A percentile compares a stretch with the other conserved stretches of the same genome.
phyloP scores from a whole-genome alignment of 2,113 vertebrate species.

The Notothenia rossii region DNA sequence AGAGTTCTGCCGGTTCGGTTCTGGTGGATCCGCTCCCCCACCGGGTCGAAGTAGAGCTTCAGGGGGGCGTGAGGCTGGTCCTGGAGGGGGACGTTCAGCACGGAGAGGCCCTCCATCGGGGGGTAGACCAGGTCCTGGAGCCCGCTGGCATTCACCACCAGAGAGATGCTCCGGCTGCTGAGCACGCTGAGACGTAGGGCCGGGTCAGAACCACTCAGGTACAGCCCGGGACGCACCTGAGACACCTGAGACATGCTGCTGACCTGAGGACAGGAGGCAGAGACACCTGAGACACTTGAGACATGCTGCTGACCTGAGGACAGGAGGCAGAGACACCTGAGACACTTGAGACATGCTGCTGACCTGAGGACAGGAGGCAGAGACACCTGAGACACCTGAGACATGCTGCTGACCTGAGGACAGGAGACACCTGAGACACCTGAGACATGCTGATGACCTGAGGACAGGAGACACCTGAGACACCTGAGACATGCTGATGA shows the following conservation, averaged over 20 bases:
- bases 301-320: no score
- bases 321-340: no score
- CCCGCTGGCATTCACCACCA: conserved; percentile 70
- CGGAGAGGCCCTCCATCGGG: conserved; percentile 37
- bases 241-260: conserved; percentile 60
- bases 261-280: no score
- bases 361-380: no score
- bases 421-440: no score
- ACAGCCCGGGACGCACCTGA: conserved; percentile 77
- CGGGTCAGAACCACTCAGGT: conserved; percentile 71
- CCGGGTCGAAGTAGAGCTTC: conserved; percentile 76
- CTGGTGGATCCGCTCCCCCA: conserved; percentile 73
- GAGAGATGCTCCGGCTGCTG: conserved; percentile 75
- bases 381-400: no score
- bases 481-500: no score
- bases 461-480: no score
- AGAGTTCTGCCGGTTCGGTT: conserved; percentile 71
- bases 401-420: no score
- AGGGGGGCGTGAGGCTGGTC: conserved; percentile 69
- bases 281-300: no score
- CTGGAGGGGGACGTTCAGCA: conserved; percentile 70
- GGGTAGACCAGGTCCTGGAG: conserved; percentile 57
- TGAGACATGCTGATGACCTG: no score
- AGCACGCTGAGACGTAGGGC: conserved; percentile 76
- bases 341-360: no score